Evolutionary conservation across 2,888 invertebrate species (phyloP).

Genomic region (Cryptocephalus primarius): DNA sequence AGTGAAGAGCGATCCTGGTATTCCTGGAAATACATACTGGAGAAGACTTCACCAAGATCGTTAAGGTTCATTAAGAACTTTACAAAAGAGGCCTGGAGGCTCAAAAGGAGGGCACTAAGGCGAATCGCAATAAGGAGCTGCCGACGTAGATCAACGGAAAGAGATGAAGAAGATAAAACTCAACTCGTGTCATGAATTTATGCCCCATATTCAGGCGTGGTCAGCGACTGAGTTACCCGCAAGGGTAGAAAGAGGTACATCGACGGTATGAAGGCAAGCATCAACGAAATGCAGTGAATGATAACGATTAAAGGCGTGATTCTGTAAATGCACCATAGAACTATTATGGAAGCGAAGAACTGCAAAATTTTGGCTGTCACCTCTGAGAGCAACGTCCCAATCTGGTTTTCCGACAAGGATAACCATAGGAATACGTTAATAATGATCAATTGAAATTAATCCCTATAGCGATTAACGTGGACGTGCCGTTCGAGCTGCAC

Average conservation of each 20-base stretch:
- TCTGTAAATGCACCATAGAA: slow-evolving; percentile 83
- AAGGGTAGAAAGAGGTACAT: slow-evolving; percentile 86
- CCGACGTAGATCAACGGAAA: too few relatives aligned
- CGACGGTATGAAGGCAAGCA: slow-evolving; percentile 81
- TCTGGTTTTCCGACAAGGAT: slow-evolving; percentile 89
- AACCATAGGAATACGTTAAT: slow-evolving; percentile 29
- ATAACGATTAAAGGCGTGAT: slow-evolving; percentile 70
- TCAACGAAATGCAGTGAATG: slow-evolving; percentile 75
- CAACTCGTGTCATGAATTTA: too few relatives aligned
- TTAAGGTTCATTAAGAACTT: too few relatives aligned
- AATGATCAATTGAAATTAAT: slow-evolving; percentile 51
- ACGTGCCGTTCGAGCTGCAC: slow-evolving; percentile 87
- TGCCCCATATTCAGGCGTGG: slow-evolving; percentile 79
- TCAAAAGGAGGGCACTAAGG: too few relatives aligned
- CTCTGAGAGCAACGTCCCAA: slow-evolving; percentile 80
- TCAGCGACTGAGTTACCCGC: slow-evolving; percentile 63
- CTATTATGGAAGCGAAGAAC: slow-evolving; percentile 89
- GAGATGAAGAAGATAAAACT: too few relatives aligned
- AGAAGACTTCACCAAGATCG: too few relatives aligned
- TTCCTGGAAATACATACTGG: too few relatives aligned
- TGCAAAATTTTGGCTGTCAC: slow-evolving; percentile 80
- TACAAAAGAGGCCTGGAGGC: too few relatives aligned
- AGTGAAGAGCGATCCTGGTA: too few relatives aligned
- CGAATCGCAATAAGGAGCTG: too few relatives aligned
- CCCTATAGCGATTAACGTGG: slow-evolving; percentile 69